Evolutionary conservation across 2,888 invertebrate species (phyloP).

Genomic region (Deilephila porcellus): DNA sequence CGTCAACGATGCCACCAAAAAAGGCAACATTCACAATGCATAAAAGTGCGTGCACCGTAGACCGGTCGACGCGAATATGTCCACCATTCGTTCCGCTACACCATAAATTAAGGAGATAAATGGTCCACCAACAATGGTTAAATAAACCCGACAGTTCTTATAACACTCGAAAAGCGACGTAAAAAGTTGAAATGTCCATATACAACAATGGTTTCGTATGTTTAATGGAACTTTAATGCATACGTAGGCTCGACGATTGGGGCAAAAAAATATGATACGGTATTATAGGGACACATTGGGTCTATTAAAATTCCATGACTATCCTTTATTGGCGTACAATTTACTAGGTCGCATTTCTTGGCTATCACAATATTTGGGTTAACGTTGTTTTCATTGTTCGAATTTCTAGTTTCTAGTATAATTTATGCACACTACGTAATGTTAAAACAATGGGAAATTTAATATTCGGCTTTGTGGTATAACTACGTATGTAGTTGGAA

Average conservation of each 20-base stretch:
- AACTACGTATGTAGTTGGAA: constrained; percentile 1
- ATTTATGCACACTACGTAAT: constrained; percentile 43
- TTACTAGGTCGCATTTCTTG: constrained; percentile 50
- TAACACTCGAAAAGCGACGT: constrained; percentile 63
- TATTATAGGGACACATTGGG: constrained; percentile 62
- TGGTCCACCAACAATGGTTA: constrained; percentile 79
- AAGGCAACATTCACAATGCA: constrained; percentile 54
- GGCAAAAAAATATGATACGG: constrained; percentile 63
- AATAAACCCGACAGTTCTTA: constrained; percentile 77
- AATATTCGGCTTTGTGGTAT: constrained; percentile 16
- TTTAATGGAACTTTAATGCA: constrained; percentile 69
- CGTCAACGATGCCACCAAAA: constrained; percentile 25
- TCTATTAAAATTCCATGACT: constrained; percentile 53
- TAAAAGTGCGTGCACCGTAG: constrained; percentile 53
- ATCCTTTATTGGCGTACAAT: constrained; percentile 29
- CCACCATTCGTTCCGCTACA: constrained; percentile 74
- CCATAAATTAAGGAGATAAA: constrained; percentile 84
- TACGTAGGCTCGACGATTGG: constrained; percentile 51
- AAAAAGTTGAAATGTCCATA: constrained; percentile 79
- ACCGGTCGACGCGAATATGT: constrained; percentile 71
- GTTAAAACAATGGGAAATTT: constrained; percentile 24
- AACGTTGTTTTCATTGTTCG: constrained; percentile 51
- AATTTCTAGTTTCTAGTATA: constrained; percentile 42
- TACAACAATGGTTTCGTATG: constrained; percentile 67
- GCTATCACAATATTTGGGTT: constrained; percentile 54